Percentiles rank a stretch among this genome's conserved stretches.
These are phyloP conservation scores for Sylvilagus floridanus DNA, from an alignment of 2,797 vertebrate species.

Conservation along the genomic window DNA sequence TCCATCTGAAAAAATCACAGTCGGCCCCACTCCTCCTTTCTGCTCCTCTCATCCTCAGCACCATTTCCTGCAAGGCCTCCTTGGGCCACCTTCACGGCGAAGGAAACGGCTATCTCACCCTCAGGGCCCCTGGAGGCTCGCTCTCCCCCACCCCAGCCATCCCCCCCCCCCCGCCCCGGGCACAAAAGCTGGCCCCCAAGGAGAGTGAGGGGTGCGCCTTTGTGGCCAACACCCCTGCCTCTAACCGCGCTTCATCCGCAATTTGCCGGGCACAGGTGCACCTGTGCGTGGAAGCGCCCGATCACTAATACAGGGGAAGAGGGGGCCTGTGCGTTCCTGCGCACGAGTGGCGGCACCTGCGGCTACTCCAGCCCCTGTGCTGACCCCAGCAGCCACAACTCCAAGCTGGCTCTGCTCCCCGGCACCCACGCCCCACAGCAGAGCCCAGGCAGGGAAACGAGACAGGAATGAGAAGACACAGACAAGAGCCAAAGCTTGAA, in stretches of 20 bases:
- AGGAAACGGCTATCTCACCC: background rate
- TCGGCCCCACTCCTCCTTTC: conserved; percentile 58
- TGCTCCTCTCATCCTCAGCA: background rate
- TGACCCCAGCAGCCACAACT: background rate
- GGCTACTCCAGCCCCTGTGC: background rate
- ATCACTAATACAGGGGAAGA: background rate
- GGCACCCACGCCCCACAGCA: background rate
- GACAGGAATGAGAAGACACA: background rate
- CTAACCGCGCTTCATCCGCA: background rate
- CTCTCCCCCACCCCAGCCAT: background rate
- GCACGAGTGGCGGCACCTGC: too few species aligned
- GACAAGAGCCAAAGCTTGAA: background rate
- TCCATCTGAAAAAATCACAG: conserved; percentile 65
- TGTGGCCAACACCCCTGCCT: too few species aligned
- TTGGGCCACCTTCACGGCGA: background rate
- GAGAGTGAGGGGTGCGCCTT: background rate
- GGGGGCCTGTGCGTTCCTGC: background rate
- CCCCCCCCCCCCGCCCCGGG: background rate
- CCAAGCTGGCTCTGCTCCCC: background rate
- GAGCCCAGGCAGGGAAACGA: background rate
- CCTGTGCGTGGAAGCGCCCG: background rate
- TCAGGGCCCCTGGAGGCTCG: background rate
- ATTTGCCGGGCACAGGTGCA: background rate
- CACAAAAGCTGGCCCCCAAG: background rate
- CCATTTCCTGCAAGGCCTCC: conserved; percentile 19